A percentile compares a stretch with the other conserved stretches of the same genome.
Conservation (phyloP, 2,113 vertebrate genomes). For the Fulmarus glacialis region DNA sequence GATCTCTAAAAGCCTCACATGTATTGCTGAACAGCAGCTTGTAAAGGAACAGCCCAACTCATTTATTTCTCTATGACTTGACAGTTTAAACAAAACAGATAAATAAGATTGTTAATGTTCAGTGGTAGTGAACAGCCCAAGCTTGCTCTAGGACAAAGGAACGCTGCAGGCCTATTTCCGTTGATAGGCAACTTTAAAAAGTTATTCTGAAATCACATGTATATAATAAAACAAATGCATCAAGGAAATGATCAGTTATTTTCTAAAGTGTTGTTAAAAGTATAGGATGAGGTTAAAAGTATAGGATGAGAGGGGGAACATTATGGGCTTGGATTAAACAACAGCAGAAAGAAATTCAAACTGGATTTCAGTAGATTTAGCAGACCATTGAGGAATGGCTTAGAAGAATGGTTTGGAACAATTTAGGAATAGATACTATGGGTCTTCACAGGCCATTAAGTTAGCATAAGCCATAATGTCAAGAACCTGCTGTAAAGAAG, state of each 20-base stretch:
- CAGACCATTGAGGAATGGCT: background rate
- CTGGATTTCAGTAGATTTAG: background rate
- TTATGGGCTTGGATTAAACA: background rate
- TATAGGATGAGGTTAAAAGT: background rate
- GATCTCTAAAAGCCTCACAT: background rate
- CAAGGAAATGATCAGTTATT: background rate
- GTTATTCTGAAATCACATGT: background rate
- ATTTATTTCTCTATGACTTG: background rate
- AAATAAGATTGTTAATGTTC: background rate
- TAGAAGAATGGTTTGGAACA: background rate
- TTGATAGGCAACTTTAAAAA: background rate
- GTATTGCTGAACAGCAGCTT: background rate
- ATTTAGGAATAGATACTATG: background rate
- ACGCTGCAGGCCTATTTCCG: background rate
- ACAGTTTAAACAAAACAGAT: background rate
- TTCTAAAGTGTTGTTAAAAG: background rate
- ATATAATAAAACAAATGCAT: background rate
- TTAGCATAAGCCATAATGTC: background rate
- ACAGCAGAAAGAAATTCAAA: background rate
- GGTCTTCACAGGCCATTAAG: background rate
- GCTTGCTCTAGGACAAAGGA: background rate
- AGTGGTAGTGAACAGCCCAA: background rate
- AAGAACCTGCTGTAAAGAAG: background rate
- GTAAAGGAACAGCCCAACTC: background rate
- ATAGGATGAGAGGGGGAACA: rapidly evolving